A percentile compares a stretch with the other conserved stretches of the same genome.
These are phyloP conservation scores for Rhincodon typus DNA, from an alignment of 2,797 vertebrate species.

Conservation along the genomic window DNA sequence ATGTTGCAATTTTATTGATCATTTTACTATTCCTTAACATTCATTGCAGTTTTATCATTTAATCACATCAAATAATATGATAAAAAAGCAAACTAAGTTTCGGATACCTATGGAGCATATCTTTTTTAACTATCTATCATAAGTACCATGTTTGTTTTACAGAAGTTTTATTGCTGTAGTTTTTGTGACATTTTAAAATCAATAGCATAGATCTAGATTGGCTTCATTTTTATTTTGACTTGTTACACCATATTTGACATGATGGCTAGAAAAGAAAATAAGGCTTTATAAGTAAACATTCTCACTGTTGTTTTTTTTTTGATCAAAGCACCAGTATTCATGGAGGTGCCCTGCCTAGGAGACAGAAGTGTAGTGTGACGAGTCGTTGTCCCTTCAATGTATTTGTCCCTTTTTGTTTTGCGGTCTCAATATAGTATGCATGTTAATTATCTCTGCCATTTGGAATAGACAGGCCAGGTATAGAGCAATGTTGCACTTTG, in stretches of 20 bases:
- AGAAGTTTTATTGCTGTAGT: background rate
- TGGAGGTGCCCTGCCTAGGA: background rate
- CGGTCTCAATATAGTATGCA: background rate
- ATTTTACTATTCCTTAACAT: background rate
- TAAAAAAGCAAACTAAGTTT: background rate
- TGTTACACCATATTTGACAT: background rate
- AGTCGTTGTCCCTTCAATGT: background rate
- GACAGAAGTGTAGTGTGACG: background rate
- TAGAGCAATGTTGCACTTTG: background rate
- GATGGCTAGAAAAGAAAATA: background rate
- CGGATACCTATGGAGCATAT: background rate
- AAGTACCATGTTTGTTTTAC: background rate
- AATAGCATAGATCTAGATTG: background rate
- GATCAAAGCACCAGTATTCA: background rate
- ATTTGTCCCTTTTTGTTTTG: background rate
- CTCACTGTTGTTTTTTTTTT: background rate
- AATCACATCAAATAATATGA: background rate
- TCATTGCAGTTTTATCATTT: background rate
- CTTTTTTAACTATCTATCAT: background rate
- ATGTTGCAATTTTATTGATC: background rate
- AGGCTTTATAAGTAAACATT: background rate
- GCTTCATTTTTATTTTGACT: slow-evolving; percentile 6
- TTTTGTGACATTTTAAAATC: background rate
- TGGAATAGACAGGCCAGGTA: no score
- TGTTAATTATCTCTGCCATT: background rate